phyloP scores from a whole-genome alignment of 64 coral and sea anemone species.

The Stichodactyla mertensii region DNA sequence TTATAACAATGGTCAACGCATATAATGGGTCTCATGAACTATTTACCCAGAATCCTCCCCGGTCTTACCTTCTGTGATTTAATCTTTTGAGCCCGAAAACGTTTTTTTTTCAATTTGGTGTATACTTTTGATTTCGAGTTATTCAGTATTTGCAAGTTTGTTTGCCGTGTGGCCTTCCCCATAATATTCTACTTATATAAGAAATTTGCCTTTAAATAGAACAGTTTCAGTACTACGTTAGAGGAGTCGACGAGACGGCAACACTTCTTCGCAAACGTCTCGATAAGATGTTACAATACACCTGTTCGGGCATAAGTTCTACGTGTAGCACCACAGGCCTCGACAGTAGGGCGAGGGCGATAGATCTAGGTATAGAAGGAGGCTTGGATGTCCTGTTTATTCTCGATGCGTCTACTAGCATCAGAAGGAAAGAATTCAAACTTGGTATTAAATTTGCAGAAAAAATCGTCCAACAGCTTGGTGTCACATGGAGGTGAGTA shows the following conservation, averaged over 20 bases:
- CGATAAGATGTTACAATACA: slow-evolving; percentile 53
- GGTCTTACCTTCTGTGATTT: no score
- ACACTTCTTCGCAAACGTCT: slow-evolving; percentile 35
- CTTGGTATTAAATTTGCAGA: slow-evolving; percentile 32
- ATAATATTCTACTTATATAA: neutral
- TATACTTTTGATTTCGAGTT: no score
- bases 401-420: slow-evolving; percentile 69
- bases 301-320: slow-evolving; percentile 47
- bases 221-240: slow-evolving; percentile 36
- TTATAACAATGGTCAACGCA: no score
- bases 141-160: no score
- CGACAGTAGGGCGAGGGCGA: slow-evolving; percentile 34
- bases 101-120: no score
- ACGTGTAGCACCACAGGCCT: slow-evolving; percentile 18
- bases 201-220: slow-evolving; percentile 4
- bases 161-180: no score
- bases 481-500: slow-evolving; percentile 33
- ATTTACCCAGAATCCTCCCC: no score
- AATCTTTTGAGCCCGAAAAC: no score
- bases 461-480: slow-evolving; percentile 35
- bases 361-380: slow-evolving; percentile 4
- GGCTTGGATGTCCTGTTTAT: slow-evolving; percentile 79
- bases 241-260: slow-evolving; percentile 46
- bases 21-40: no score
- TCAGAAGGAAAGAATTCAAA: slow-evolving; percentile 37